Base-by-base conservation (phyloP, 1,140 invertebrate genomes). In the Hirudo medicinalis region DNA sequence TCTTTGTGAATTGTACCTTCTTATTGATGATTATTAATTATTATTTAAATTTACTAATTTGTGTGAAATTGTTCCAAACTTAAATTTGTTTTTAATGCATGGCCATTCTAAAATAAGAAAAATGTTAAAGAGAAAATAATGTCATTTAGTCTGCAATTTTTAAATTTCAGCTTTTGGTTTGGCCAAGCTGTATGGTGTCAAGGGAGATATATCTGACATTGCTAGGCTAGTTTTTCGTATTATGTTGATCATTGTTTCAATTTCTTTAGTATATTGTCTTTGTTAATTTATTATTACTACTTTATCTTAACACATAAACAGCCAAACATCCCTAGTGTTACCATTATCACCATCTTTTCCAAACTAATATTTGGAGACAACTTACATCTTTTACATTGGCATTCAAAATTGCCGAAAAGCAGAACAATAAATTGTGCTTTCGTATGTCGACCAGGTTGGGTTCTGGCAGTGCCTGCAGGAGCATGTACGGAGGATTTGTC, bases 401-500 rank as follows among this genome's bases (percentile, higher is more conserved):
- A 11, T 49, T 15, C 5, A 49, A 11, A 49, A 49, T 49, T 40
- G 4, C 40, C 4, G 40, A 40, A 40, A 11, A 40, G 40, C 4
- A 40, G 11, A 40, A 40, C 15, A 63, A n/a, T 63, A n/a, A 25
- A 22, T 25, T 63, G 11, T 22, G 20, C 20, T 6, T 63, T 63
- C 19, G 13, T n/a, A 2, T 63, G 29, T 32, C 20, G 19, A 19
- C 20, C 53, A 70, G 69, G 19, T 22, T 25, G 3, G 69, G 69
- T 22, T 70, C 69, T 4, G 69, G 69, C 20, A 70, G 69, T 54
- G 69, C 69, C 17, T 70, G 69, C 32, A 86, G 97, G 67, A 98
- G 95, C 83, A 83, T 97, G 22, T 88, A 88, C 78, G 94, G 94
- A 60, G 96, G 96, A 55, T 97, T 97, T 84, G 91, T 92, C 8